Percentiles rank a stretch among this genome's conserved stretches.
phyloP scores from a whole-genome alignment of 2,888 invertebrate genomes.

The Herminia tarsipennalis region DNA sequence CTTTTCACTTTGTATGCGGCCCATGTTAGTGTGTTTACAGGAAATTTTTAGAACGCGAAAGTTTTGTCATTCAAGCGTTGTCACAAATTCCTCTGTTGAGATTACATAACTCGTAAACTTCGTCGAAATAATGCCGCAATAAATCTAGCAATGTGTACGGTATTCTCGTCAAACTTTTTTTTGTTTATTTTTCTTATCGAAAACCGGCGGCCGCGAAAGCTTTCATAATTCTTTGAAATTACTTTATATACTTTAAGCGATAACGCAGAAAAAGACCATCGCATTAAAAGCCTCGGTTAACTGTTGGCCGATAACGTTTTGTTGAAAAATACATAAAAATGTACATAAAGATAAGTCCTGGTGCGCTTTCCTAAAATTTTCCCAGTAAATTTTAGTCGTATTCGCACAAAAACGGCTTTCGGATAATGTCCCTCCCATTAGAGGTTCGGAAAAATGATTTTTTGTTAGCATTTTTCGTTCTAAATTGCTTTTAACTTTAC shows the following conservation, averaged over 20 bases:
- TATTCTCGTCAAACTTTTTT: conserved; percentile 58
- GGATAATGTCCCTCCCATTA: conserved; percentile 75
- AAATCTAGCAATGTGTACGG: conserved; percentile 58
- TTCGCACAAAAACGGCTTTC: conserved; percentile 73
- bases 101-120: conserved; percentile 60
- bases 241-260: conserved; percentile 64
- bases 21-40: conserved; percentile 44
- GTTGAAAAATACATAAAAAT: conserved; percentile 74
- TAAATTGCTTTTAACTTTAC: conserved; percentile 52
- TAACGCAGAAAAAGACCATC: conserved; percentile 59
- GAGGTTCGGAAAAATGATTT: conserved; percentile 69
- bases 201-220: conserved; percentile 46
- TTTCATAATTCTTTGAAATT: conserved; percentile 69
- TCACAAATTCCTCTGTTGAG: conserved; percentile 54
- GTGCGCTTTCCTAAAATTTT: conserved; percentile 65
- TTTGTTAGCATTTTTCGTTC: conserved; percentile 57
- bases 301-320: conserved; percentile 70
- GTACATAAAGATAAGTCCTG: conserved; percentile 76
- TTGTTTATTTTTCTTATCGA: conserved; percentile 61
- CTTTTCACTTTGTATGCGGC: conserved; percentile 42
- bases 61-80: conserved; percentile 49
- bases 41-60: conserved; percentile 47
- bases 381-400: conserved; percentile 70
- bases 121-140: conserved; percentile 56
- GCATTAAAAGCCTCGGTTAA: conserved; percentile 64